These are phyloP conservation scores for Danio rerio DNA, from an alignment of 2,113 vertebrate species.

Conservation along the genomic window GRCz12tu NC_133189.1:40356501-40357000, in stretches of 20 bases:
- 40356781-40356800: not conserved
- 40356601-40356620: conserved; percentile 16
- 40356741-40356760: not conserved
- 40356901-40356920: conserved; percentile 2
- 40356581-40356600: not conserved
- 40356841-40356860: not conserved
- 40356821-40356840: not conserved
- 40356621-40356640: not conserved
- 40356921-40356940: not conserved
- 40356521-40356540: not conserved
- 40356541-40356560: not conserved
- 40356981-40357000: conserved; percentile 29
- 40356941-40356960: conserved; percentile 6
- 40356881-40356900: not conserved
- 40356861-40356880: not conserved
- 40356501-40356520: not conserved
- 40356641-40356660: conserved; percentile 26
- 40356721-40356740: not conserved
- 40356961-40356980: conserved; percentile 20
- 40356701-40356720: conserved; percentile 26
- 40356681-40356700: conserved; percentile 49
- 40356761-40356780: not conserved
- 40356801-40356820: not conserved
- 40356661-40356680: conserved; percentile 74
- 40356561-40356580: not conserved